Conservation (phyloP, 2,888 invertebrate species). For the Macroteleia sp. region DNA sequence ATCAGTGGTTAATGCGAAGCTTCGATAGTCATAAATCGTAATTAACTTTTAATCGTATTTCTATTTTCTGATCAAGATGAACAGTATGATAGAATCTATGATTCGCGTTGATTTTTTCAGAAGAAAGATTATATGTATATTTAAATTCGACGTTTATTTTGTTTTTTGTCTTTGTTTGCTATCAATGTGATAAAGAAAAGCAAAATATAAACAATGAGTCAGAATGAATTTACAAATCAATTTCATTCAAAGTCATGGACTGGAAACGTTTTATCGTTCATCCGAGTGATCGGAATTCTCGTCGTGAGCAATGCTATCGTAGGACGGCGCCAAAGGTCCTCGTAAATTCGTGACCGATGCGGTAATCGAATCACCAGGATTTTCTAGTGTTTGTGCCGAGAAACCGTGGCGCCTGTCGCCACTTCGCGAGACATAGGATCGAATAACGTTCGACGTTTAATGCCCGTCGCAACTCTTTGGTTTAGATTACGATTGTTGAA, state of each 20-base stretch:
- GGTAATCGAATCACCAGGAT: conserved; percentile 66
- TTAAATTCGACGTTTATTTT: conserved; percentile 25
- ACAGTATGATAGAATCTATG: background rate
- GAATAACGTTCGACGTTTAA: conserved; percentile 81
- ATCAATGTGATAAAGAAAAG: conserved; percentile 7
- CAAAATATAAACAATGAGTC: conserved; percentile 61
- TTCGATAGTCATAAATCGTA: background rate
- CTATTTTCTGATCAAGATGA: background rate
- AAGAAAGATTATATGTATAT: conserved; percentile 26
- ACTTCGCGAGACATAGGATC: conserved; percentile 68
- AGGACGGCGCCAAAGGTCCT: conserved; percentile 64
- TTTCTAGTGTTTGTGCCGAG: conserved; percentile 67
- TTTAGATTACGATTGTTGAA: conserved; percentile 60
- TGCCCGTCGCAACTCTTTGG: conserved; percentile 72
- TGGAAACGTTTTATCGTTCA: conserved; percentile 64
- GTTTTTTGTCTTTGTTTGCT: conserved; percentile 17
- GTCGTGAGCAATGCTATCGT: conserved; percentile 60
- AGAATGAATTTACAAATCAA: conserved; percentile 63
- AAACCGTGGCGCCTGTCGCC: conserved; percentile 67
- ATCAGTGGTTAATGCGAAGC: no score
- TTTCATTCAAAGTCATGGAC: conserved; percentile 64
- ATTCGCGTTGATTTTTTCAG: background rate
- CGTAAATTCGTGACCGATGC: conserved; percentile 67
- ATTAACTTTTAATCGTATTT: conserved; percentile 15
- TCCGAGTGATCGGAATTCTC: conserved; percentile 64